Conservation (phyloP, 2,113 vertebrate species). For the Martes martes region DNA sequence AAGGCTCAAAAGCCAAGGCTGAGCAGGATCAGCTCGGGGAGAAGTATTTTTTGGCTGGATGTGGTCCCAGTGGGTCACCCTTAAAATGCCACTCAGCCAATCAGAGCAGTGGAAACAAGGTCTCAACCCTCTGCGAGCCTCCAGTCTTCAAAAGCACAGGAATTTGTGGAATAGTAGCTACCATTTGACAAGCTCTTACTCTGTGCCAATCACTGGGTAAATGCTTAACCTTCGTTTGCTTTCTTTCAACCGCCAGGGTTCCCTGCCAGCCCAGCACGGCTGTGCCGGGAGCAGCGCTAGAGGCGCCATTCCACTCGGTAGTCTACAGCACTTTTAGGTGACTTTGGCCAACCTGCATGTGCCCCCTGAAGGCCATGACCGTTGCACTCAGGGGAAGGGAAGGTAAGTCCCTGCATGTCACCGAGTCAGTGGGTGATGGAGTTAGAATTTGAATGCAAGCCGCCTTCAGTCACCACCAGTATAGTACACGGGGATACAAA, state of each 20-base stretch:
- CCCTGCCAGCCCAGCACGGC: not conserved
- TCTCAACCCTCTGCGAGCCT: not conserved
- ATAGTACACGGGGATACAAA: not conserved
- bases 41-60: not conserved
- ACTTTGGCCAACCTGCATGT: not conserved
- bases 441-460: not conserved
- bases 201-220: not conserved
- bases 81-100: not conserved
- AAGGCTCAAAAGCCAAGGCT: not conserved
- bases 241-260: not conserved
- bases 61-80: not conserved
- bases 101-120: not conserved
- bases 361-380: accelerated
- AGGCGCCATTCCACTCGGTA: not conserved
- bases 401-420: not conserved
- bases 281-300: not conserved
- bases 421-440: not conserved
- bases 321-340: not conserved
- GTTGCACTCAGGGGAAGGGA: accelerated
- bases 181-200: not conserved
- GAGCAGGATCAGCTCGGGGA: not conserved
- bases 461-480: not conserved
- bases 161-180: not conserved
- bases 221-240: not conserved
- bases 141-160: not conserved